These are phyloP conservation scores for Odocoileus hemionus DNA, from an alignment of 2,113 vertebrate species.

Conservation along the genomic window DNA sequence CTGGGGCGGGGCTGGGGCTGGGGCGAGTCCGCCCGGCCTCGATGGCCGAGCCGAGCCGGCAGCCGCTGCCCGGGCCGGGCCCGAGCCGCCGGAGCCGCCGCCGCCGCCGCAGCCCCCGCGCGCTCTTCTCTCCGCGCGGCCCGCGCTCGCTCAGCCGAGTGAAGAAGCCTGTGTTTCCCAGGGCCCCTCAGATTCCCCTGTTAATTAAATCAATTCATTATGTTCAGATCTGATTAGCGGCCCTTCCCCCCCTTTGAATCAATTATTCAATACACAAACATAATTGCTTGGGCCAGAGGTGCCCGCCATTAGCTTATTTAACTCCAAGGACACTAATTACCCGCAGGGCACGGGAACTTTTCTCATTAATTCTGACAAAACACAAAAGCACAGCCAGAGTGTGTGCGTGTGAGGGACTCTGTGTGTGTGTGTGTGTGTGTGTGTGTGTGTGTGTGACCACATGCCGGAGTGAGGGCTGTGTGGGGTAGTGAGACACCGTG, in stretches of 20 bases:
- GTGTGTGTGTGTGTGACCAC: constrained; percentile 61
- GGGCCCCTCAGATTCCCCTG: constrained; percentile 98
- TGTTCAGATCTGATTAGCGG: constrained; percentile 99
- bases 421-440: constrained; percentile 51
- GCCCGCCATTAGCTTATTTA: constrained; percentile 99
- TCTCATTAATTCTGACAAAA: constrained; percentile 99
- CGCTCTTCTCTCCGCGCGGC: constrained; percentile 56
- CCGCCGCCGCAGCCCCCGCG: background rate
- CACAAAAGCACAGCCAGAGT: constrained; percentile 99
- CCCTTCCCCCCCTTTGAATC: constrained; percentile 99
- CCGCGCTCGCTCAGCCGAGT: constrained; percentile 87
- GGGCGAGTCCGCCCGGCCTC: background rate
- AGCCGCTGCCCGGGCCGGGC: background rate
- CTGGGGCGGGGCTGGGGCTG: background rate
- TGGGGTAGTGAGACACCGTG: background rate
- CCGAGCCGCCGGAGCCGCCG: background rate
- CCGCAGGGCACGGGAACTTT: constrained; percentile 99
- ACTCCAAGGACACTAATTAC: constrained; percentile 99
- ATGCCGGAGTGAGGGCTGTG: constrained; percentile 25
- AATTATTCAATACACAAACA: constrained; percentile 99
- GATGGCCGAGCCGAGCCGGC: background rate
- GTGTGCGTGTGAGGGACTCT: constrained; percentile 80
- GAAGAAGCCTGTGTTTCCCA: constrained; percentile 96
- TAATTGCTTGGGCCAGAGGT: constrained; percentile 99
- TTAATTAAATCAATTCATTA: constrained; percentile 99